Base-by-base conservation (phyloP, 2,113 vertebrate species). In the Pituophis catenifer region DNA sequence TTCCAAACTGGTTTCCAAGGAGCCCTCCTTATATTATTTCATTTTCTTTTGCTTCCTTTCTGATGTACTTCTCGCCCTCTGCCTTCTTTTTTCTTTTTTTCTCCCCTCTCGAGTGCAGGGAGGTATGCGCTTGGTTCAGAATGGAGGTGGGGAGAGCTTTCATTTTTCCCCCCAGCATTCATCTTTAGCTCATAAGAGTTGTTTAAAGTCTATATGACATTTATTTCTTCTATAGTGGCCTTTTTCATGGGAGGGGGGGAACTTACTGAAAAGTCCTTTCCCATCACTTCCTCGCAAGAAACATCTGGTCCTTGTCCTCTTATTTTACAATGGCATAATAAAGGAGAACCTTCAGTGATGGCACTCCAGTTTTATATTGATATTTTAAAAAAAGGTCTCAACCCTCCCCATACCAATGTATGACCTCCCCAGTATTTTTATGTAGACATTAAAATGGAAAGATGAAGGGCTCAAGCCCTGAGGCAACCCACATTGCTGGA, bases 1-100 rank as follows among this genome's bases (percentile, higher is more conserved):
- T 96, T 96, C 92, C 89, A 93, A 90, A 94, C 94, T 89, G 94
- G 44, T 59, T 59, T 86, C 58, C 91, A 89, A 89, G 54, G 52
- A 75, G 17, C 48, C 65, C 53, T 52, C 52, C 87, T 94, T 90
- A 96, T 89, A 90, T 93, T 96, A 3, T 33, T 65, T 86, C 81
- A n/a, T 94, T 94, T 95, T 0, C 75, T 26, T 53, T 59, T 21
- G 52, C 7, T 26, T 23, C 13, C n/a, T 38, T 24, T 33, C 58
- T 85, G 29, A 5, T 9, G 11, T n/a, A 5, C 11, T 54, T 88
- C 29, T 8, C 57, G 19, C 2, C 11, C 33, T 26, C 23, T 3
- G 33, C 75, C 33, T 7, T 48, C 44, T 48, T 48, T 48, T 44
- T 19, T 3, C 44, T 48, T 48, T 48, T 44, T 19, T 3, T 12